phyloP scores from a whole-genome alignment of 2,888 invertebrate genomes.

The Syrphus vitripennis region DNA sequence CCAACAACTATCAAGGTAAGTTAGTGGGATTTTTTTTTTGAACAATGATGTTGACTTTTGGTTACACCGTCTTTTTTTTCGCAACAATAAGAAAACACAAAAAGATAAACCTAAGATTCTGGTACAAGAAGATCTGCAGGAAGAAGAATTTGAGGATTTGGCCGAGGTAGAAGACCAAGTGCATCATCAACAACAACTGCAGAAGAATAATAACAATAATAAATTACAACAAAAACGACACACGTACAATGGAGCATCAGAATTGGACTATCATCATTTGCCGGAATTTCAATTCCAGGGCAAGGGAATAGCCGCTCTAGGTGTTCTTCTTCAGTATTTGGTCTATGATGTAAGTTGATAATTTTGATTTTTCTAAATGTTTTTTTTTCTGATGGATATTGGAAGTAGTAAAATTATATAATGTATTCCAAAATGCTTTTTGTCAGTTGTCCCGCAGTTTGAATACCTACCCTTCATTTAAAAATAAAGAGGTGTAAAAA shows the following conservation, averaged over 20 bases:
- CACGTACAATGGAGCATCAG: constrained; percentile 75
- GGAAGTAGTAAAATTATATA: no score
- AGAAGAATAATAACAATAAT: constrained; percentile 42
- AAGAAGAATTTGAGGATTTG: constrained; percentile 50
- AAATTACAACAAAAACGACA: constrained; percentile 73
- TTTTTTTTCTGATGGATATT: background rate
- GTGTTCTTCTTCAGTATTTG: constrained; percentile 92
- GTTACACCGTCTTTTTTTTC: constrained; percentile 17
- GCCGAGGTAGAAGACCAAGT: constrained; percentile 42
- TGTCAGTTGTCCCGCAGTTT: no score
- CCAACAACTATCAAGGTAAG: constrained; percentile 60
- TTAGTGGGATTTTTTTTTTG: background rate
- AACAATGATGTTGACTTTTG: background rate
- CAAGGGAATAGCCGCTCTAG: constrained; percentile 91
- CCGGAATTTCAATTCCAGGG: constrained; percentile 77
- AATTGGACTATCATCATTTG: constrained; percentile 74
- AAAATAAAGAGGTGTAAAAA: no score
- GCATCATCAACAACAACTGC: constrained; percentile 47
- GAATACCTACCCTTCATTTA: no score
- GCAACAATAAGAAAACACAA: constrained; percentile 57
- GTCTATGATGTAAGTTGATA: constrained; percentile 86
- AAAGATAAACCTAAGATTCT: constrained; percentile 61
- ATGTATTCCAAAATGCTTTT: no score
- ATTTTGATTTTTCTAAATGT: background rate
- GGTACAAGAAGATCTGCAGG: constrained; percentile 49